phyloP scores from a whole-genome alignment of 2,888 invertebrate genomes.

The Pseudococcus viburni region DNA sequence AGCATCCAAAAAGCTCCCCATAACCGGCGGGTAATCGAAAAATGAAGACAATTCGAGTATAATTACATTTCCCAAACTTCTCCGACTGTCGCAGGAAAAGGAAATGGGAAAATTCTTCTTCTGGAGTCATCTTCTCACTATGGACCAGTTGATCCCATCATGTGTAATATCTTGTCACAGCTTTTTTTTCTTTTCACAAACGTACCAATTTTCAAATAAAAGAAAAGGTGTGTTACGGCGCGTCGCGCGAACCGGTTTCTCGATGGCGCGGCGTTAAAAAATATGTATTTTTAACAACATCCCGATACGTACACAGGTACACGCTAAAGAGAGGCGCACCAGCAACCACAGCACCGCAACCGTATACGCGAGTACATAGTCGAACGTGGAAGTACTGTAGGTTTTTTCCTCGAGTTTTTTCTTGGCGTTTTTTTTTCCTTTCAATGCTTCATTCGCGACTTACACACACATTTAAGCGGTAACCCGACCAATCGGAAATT shows the following conservation, averaged over 20 bases:
- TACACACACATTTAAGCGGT: background rate
- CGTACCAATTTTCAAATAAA: constrained; percentile 10
- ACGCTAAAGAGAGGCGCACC: background rate
- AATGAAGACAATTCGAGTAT: too few species aligned
- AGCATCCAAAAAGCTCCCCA: too few species aligned
- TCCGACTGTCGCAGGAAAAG: too few species aligned
- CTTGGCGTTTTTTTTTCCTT: background rate
- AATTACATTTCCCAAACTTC: too few species aligned
- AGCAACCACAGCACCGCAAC: background rate
- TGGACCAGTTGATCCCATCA: too few species aligned
- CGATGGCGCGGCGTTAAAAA: constrained; percentile 29
- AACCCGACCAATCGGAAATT: constrained; percentile 38
- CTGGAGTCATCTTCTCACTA: too few species aligned
- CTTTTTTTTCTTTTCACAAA: too few species aligned
- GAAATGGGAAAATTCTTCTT: too few species aligned
- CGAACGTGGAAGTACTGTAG: background rate
- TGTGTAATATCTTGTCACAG: too few species aligned
- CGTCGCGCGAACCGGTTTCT: constrained; percentile 14
- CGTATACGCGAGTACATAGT: background rate
- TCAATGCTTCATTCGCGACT: constrained; percentile 29
- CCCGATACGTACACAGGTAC: constrained; percentile 15
- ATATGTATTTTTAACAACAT: constrained; percentile 39
- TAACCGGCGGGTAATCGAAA: too few species aligned
- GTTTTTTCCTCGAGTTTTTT: background rate
- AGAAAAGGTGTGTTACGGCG: background rate